These are phyloP conservation scores for Lacerta agilis DNA, from an alignment of 2,797 vertebrate species.

Conservation along the genomic window DNA sequence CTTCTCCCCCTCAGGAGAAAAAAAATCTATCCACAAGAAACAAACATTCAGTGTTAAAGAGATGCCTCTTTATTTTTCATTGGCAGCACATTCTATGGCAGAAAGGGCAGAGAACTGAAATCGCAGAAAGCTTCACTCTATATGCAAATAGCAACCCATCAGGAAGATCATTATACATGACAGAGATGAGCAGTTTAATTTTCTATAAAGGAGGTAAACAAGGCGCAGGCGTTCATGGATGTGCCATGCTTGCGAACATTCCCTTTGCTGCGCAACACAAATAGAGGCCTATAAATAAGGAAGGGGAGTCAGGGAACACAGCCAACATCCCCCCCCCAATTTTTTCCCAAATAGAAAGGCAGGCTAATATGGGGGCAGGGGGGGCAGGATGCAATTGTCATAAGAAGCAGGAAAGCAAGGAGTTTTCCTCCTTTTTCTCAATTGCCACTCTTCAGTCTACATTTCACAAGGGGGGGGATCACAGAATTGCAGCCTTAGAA, in stretches of 20 bases:
- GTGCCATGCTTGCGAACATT: background rate
- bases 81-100: constrained; percentile 1
- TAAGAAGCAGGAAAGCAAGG: background rate
- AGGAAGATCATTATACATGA: constrained; percentile 26
- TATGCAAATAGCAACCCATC: constrained; percentile 30
- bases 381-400: background rate
- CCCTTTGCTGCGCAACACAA: background rate
- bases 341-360: background rate
- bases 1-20: too few relatives aligned
- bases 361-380: background rate
- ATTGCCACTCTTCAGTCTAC: background rate
- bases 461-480: background rate
- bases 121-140: constrained; percentile 21
- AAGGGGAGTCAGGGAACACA: background rate
- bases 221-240: background rate
- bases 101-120: constrained; percentile 13
- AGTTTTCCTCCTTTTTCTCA: background rate
- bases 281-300: background rate
- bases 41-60: background rate
- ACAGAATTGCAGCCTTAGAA: too few relatives aligned
- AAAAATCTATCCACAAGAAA: background rate
- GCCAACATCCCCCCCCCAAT: background rate
- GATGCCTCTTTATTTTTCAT: background rate
- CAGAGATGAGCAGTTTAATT: constrained; percentile 16
- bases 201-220: constrained; percentile 9